Conservation (phyloP, 2,888 invertebrate genomes). For the Odontothrips loti region DNA sequence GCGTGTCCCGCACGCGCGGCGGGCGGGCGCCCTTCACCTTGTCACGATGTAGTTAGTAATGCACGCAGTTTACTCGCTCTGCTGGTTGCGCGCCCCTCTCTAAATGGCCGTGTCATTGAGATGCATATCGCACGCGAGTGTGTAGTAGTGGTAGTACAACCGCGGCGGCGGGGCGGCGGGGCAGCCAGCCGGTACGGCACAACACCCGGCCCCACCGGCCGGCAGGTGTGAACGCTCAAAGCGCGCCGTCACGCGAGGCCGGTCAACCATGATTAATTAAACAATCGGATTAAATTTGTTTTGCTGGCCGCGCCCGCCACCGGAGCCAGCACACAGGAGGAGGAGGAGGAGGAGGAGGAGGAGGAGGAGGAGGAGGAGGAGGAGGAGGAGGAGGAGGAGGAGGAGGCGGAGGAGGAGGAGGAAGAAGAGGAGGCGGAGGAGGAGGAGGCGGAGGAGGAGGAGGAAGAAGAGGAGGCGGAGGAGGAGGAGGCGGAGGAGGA, state of each 20-base stretch:
- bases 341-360: no score
- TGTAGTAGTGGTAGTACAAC: neutral
- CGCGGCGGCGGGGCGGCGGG: no score
- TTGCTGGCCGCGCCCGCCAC: neutral
- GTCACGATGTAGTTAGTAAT: neutral
- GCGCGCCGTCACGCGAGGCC: neutral
- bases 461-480: no score
- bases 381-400: no score
- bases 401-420: no score
- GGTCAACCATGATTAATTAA: constrained; percentile 5
- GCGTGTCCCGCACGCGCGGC: neutral
- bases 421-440: no score
- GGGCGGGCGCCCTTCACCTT: neutral
- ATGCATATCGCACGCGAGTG: constrained; percentile 20
- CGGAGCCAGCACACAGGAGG: neutral
- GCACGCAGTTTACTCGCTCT: neutral
- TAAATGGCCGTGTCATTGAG: constrained; percentile 22
- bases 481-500: no score
- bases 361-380: no score
- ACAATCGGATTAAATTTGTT: constrained; percentile 15
- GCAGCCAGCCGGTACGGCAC: neutral
- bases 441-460: no score
- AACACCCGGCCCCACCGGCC: neutral
- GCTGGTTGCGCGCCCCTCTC: neutral
- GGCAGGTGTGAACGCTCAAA: neutral